Conservation (phyloP, 2,888 invertebrate species). For the Leucophenga montana region DNA sequence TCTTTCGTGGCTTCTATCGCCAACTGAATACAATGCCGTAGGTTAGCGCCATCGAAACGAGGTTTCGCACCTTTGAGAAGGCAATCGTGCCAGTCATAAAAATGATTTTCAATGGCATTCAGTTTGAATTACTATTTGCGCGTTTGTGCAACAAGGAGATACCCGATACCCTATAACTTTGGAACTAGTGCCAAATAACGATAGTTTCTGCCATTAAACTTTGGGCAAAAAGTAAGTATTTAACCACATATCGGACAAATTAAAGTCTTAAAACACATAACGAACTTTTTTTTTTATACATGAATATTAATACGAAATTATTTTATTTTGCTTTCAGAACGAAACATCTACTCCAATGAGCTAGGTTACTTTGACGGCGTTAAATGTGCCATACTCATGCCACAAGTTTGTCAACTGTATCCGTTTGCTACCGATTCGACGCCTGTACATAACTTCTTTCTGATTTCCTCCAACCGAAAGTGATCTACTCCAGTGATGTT, state of each 20-base stretch:
- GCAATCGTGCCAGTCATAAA: conserved; percentile 98
- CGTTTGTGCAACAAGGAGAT: conserved; percentile 91
- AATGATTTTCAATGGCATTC: conserved; percentile 97
- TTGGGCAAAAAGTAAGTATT: conserved; percentile 92
- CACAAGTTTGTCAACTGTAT: conserved; percentile 95
- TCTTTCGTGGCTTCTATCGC: conserved; percentile 92
- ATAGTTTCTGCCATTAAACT: conserved; percentile 83
- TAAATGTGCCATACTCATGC: conserved; percentile 98
- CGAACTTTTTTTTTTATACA: too few species aligned
- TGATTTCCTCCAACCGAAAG: conserved; percentile 97
- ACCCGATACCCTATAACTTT: conserved; percentile 88
- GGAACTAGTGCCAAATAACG: conserved; percentile 90
- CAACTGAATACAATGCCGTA: conserved; percentile 86
- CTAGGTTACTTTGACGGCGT: conserved; percentile 96
- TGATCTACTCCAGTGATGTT: conserved; percentile 98
- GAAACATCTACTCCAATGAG: conserved; percentile 96
- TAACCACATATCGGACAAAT: too few species aligned
- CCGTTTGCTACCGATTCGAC: conserved; percentile 93
- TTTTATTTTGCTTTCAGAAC: conserved; percentile 76
- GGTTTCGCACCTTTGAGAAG: conserved; percentile 95
- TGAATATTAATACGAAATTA: conserved; percentile 41
- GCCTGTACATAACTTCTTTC: conserved; percentile 84
- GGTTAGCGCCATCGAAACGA: conserved; percentile 84
- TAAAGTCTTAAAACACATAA: too few species aligned
- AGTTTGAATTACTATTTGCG: conserved; percentile 96